A percentile compares a stretch with the other conserved stretches of the same genome.
These are phyloP conservation scores for Enteromius treurensis DNA, from an alignment of 2,797 vertebrate species.

Conservation along the genomic window DNA sequence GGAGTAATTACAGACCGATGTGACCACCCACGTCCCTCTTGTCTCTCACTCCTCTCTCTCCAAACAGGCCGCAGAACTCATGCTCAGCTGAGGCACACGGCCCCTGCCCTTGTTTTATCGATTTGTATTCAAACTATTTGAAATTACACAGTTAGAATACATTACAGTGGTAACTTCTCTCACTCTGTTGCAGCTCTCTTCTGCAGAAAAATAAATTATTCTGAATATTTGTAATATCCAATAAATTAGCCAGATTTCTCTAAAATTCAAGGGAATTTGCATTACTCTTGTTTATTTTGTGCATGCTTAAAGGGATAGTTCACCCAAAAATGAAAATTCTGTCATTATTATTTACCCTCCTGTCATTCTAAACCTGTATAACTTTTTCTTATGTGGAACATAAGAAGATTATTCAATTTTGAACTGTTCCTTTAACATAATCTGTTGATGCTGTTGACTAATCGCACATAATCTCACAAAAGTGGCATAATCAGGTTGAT, in stretches of 20 bases:
- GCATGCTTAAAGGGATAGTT: background rate
- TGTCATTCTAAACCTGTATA: background rate
- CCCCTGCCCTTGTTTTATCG: constrained; percentile 5
- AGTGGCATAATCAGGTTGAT: constrained; percentile 30
- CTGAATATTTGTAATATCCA: background rate
- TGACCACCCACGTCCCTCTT: constrained; percentile 32
- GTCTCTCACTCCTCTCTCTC: background rate
- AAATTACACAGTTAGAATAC: background rate
- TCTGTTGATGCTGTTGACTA: constrained; percentile 6
- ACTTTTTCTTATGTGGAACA: background rate
- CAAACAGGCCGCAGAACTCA: constrained; percentile 1
- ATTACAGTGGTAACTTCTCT: background rate
- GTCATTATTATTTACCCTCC: background rate
- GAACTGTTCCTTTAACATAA: background rate
- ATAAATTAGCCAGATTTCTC: background rate
- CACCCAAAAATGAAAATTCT: background rate
- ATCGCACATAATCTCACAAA: constrained; percentile 1
- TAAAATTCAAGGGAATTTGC: background rate
- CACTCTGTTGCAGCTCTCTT: background rate
- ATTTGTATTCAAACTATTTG: background rate
- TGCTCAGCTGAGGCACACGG: constrained; percentile 19
- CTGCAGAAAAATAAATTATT: background rate
- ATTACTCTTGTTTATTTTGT: too few relatives aligned
- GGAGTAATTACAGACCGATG: constrained; percentile 63
- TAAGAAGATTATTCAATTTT: background rate